Base-by-base conservation (phyloP, 2,113 vertebrate species). In the Anseranas semipalmata region DNA sequence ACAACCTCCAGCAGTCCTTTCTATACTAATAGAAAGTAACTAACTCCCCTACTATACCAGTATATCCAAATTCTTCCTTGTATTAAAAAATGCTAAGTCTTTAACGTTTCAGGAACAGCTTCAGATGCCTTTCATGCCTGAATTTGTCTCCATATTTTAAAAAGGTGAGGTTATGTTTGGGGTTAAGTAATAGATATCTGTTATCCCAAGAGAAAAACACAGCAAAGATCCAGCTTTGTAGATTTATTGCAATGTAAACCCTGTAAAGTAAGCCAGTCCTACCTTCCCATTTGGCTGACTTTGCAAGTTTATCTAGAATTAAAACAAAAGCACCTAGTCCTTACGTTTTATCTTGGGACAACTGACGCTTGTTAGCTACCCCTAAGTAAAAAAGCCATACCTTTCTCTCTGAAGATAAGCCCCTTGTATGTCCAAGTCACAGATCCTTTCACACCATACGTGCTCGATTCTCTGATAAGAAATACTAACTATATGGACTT, bases 401-500 rank as follows among this genome's bases (percentile, higher is more conserved):
- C 89, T 85, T 87, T 82, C 39, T 68, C 70, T 72, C 56, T 58
- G 58, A 78, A 91, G 87, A 87, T 91, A 97, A 95, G 87, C 14
- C 70, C 53, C 48, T 58, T 60, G 39, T 12, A 1, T 46, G 45
- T 41, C 21, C 74, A 79, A 68, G n/a, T 25, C 86, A 79, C 59
- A 89, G 91, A 82, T 82, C 85, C 84, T 85, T 96, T 95, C 84
- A 89, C 84, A 87, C n/a, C 45, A 82, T 14, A 89, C 1, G 62
- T 50, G 65, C 62, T 55, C 50, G 86, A 87, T 68, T 70, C 30
- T 89, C 73, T 53, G 92, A 95, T 94, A 96, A 92, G 86, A 74
- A 85, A 81, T 19, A 59, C 62, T 9, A 86, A 72, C 68, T 78
- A n/a, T 37, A 58, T 35, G 96, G 86, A 95, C 96, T 97, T 96